A percentile compares a stretch with the other conserved stretches of the same genome.
Evolutionary conservation across 2,888 invertebrate genomes (phyloP).

Genomic region (Flexamia atlantica): DNA sequence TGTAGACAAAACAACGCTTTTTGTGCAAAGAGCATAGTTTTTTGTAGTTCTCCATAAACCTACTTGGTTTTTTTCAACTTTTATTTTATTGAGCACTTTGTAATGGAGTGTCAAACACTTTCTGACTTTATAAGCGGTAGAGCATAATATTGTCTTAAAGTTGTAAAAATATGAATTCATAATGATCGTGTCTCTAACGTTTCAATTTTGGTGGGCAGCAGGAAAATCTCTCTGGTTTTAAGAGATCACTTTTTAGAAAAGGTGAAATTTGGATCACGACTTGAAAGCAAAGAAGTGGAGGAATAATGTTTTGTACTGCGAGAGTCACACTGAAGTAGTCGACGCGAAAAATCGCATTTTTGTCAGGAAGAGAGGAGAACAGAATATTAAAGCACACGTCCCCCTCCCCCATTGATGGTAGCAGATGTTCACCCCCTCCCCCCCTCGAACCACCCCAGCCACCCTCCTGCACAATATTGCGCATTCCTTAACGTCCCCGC

Average conservation of each 20-base stretch:
- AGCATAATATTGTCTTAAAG: no score
- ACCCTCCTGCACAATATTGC: constrained; percentile 67
- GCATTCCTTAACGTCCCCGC: constrained; percentile 66
- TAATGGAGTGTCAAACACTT: no score
- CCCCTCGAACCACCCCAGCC: background rate
- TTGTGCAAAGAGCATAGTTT: no score
- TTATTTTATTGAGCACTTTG: no score
- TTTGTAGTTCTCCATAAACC: no score
- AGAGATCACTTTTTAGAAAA: background rate
- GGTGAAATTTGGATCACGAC: constrained; percentile 15
- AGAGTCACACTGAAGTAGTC: constrained; percentile 10
- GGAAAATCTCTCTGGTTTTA: background rate
- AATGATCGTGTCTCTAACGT: no score
- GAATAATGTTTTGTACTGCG: constrained; percentile 32
- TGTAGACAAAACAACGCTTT: no score
- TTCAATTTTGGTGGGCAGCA: no score
- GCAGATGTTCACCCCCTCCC: constrained; percentile 32
- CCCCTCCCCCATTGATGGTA: background rate
- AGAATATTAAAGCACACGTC: constrained; percentile 41
- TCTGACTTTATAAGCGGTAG: no score
- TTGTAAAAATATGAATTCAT: no score
- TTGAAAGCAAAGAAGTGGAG: background rate
- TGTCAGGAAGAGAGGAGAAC: constrained; percentile 38
- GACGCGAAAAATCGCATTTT: constrained; percentile 56
- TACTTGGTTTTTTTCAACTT: no score